phyloP scores from a whole-genome alignment of 2,113 vertebrate genomes.

The Lates calcarifer region DNA sequence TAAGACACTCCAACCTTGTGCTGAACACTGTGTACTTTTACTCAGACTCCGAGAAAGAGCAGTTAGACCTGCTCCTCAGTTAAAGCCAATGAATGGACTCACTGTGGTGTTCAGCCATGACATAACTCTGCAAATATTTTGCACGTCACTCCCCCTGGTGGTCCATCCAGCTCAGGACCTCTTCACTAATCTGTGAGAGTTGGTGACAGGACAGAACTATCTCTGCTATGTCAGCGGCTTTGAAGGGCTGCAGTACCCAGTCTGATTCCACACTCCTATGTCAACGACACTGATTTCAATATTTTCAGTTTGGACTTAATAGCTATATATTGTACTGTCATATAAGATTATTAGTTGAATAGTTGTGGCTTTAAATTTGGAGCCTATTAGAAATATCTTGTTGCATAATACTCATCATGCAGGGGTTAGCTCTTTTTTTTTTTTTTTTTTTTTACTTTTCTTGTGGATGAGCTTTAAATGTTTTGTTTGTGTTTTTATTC shows the following conservation, averaged over 20 bases:
- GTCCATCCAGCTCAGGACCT: neutral
- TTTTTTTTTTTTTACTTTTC: too few relatives aligned
- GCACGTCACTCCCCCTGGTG: slow-evolving; percentile 26
- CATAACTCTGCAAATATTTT: neutral
- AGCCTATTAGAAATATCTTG: neutral
- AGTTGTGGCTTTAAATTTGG: neutral
- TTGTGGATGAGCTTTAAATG: neutral
- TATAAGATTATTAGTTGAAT: neutral
- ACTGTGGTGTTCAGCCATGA: neutral
- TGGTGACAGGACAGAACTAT: neutral
- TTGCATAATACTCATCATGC: neutral
- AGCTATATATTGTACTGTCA: neutral
- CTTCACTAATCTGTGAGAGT: neutral
- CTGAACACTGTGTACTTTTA: neutral
- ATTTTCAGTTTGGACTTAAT: neutral
- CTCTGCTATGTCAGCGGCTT: neutral
- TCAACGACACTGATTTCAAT: neutral
- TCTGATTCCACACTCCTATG: neutral
- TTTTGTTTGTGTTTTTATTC: neutral
- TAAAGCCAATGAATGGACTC: neutral
- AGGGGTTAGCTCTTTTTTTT: neutral
- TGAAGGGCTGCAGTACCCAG: neutral
- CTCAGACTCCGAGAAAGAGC: neutral
- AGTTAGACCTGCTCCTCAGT: neutral
- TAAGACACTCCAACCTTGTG: neutral